phyloP scores from a whole-genome alignment of 2,888 invertebrate genomes.

The Agrochola circellaris region DNA sequence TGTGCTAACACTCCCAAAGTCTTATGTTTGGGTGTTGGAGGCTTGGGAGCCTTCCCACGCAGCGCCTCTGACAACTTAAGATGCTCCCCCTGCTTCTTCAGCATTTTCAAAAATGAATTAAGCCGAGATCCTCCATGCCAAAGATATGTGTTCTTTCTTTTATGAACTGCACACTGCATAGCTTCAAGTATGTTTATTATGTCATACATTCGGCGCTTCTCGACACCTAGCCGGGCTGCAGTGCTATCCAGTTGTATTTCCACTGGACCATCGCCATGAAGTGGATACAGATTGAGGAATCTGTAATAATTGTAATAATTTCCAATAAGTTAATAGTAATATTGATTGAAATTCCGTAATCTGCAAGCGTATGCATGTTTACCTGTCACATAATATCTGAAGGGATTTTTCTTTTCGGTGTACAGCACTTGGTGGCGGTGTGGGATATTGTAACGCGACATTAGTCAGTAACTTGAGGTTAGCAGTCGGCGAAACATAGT shows the following conservation, averaged over 20 bases:
- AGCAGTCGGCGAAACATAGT: constrained; percentile 92
- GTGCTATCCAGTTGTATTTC: constrained; percentile 92
- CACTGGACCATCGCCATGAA: constrained; percentile 86
- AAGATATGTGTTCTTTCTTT: constrained; percentile 92
- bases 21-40: constrained; percentile 91
- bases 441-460: constrained; percentile 91
- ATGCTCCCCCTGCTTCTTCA: constrained; percentile 91
- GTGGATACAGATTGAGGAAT: constrained; percentile 90
- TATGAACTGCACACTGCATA: constrained; percentile 92
- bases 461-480: constrained; percentile 92
- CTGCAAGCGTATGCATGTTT: constrained; percentile 61
- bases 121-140: constrained; percentile 93
- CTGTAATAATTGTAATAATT: constrained; percentile 79
- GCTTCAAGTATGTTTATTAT: constrained; percentile 94
- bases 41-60: constrained; percentile 86
- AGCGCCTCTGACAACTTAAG: constrained; percentile 89
- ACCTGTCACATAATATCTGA: constrained; percentile 91
- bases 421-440: constrained; percentile 87
- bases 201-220: constrained; percentile 93
- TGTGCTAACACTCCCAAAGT: constrained; percentile 93
- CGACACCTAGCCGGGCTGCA: constrained; percentile 91
- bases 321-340: constrained; percentile 22
- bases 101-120: constrained; percentile 90
- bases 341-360: not conserved
- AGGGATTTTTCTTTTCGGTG: constrained; percentile 91